phyloP scores from a whole-genome alignment of 2,888 invertebrate species.

The Brachyopa scutellaris region DNA sequence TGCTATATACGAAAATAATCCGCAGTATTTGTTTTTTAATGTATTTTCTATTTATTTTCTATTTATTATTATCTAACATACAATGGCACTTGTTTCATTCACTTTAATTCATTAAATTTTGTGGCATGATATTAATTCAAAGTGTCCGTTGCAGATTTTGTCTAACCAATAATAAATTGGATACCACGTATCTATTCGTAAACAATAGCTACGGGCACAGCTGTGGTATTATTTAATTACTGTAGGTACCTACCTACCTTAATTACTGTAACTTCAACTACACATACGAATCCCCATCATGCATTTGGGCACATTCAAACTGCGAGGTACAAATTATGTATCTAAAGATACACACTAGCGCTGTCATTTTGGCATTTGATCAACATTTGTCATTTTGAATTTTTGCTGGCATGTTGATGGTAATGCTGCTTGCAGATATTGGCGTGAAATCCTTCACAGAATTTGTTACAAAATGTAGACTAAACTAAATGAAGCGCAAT shows the following conservation, averaged over 20 bases:
- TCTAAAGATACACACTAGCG: constrained; percentile 57
- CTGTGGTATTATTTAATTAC: constrained; percentile 59
- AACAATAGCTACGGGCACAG: constrained; percentile 65
- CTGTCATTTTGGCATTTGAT: constrained; percentile 70
- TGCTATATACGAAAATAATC: constrained; percentile 40
- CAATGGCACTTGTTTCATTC: constrained; percentile 69
- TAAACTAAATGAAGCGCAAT: constrained; percentile 52
- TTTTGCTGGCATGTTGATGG: constrained; percentile 25
- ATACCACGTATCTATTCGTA: constrained; percentile 28
- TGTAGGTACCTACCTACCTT: not conserved
- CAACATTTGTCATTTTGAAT: constrained; percentile 65
- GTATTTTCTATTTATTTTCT: constrained; percentile 29
- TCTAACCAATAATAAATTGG: constrained; percentile 48
- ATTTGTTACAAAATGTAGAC: constrained; percentile 55
- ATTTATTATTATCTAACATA: constrained; percentile 56
- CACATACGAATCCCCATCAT: no score
- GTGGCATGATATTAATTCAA: constrained; percentile 58
- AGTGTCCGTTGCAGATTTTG: constrained; percentile 44
- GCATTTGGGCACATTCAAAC: constrained; percentile 3
- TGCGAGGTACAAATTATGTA: constrained; percentile 51
- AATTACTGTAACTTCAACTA: no score
- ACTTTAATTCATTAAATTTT: constrained; percentile 43
- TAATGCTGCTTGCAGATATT: constrained; percentile 16
- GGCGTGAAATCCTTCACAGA: constrained; percentile 37
- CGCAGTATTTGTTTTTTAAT: not conserved